Conservation (phyloP, 2,888 invertebrate genomes). For the Drosophila yooni region DNA sequence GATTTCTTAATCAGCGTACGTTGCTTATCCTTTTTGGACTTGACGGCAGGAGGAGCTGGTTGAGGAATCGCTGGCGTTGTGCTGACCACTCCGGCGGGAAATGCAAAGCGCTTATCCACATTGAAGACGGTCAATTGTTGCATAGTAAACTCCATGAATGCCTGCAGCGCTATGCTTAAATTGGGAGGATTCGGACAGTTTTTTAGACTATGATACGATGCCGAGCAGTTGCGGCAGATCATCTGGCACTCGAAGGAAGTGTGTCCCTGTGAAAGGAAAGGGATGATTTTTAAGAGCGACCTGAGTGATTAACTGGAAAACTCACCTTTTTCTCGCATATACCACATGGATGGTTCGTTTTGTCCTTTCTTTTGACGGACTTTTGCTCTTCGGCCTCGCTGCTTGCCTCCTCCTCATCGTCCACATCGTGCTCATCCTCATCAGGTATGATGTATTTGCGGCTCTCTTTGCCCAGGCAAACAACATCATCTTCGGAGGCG, state of each 20-base stretch:
- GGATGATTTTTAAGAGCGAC: no score
- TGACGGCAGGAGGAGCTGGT: conserved; percentile 13
- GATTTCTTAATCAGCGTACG: conserved; percentile 38
- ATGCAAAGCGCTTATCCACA: conserved; percentile 56
- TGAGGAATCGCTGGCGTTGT: conserved; percentile 1
- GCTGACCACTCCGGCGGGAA: conserved; percentile 32
- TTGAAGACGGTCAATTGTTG: conserved; percentile 73
- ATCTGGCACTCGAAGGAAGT: conserved; percentile 82
- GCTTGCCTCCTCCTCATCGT: conserved; percentile 18
- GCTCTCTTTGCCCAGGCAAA: conserved; percentile 78
- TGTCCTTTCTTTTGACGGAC: conserved; percentile 21
- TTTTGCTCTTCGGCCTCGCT: conserved; percentile 29
- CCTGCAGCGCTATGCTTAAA: conserved; percentile 78
- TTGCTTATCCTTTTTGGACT: conserved; percentile 57
- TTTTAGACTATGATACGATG: conserved; percentile 74
- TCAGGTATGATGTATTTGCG: conserved; percentile 73
- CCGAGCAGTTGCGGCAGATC: conserved; percentile 83
- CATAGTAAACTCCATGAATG: conserved; percentile 83
- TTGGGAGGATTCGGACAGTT: conserved; percentile 81
- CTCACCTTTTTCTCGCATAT: conserved; percentile 81
- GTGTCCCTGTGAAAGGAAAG: conserved; percentile 68
- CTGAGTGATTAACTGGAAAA: not conserved
- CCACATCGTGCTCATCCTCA: conserved; percentile 53
- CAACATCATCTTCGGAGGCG: conserved; percentile 78
- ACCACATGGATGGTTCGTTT: conserved; percentile 54